Percentiles rank a stretch among this genome's conserved stretches.
Evolutionary conservation across 1,140 invertebrate species (phyloP).

Genomic region (Dysdera silvatica): DNA sequence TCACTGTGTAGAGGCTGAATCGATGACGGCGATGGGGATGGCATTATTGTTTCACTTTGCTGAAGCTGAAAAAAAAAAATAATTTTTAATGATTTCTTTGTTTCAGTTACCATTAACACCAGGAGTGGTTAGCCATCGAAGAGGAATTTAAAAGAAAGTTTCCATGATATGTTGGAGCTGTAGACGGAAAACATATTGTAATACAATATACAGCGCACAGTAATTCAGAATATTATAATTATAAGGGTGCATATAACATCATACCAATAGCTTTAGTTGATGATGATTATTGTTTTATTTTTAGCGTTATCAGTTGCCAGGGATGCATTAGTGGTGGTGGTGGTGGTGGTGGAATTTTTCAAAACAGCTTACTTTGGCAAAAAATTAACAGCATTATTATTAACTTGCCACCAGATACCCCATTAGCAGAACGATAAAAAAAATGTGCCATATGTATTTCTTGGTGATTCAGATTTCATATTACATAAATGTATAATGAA

Average conservation of each 20-base stretch:
- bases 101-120: not conserved
- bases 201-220: constrained; percentile 29
- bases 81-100: not conserved
- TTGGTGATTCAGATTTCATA: not conserved
- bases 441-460: not conserved
- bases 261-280: constrained; percentile 40
- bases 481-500: not conserved
- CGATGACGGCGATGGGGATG: no score
- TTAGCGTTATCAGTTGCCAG: constrained; percentile 36
- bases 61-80: no score
- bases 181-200: constrained; percentile 45
- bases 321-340: constrained; percentile 6
- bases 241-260: constrained; percentile 39
- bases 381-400: not conserved
- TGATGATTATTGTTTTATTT: constrained; percentile 38
- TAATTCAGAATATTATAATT: constrained; percentile 39
- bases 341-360: not conserved
- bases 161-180: constrained; percentile 41
- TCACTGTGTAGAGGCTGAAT: no score
- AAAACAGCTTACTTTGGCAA: not conserved
- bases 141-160: constrained; percentile 30
- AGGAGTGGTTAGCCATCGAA: not conserved
- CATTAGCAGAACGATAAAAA: not conserved
- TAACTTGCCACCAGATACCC: not conserved
- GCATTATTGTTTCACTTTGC: no score